Conservation (phyloP, 1,140 invertebrate species). For the Akabosia matsudoensis region DNA sequence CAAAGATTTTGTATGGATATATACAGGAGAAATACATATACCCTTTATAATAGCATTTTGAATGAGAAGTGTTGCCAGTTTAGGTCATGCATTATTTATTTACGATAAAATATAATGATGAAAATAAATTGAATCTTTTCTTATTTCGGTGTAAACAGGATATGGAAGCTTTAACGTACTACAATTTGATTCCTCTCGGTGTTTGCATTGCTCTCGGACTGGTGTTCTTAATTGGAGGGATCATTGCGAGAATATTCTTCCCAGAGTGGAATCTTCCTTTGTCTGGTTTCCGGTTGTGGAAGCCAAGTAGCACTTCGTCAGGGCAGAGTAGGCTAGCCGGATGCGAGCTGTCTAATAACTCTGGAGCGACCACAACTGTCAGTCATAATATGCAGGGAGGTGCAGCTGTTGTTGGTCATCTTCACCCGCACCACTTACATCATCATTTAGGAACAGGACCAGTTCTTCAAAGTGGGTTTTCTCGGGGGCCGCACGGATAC, state of each 20-base stretch:
- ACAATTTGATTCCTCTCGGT: slow-evolving; percentile 39
- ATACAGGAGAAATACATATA: no score
- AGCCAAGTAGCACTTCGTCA: slow-evolving; percentile 10
- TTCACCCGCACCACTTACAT: not conserved
- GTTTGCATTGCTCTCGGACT: slow-evolving; percentile 32
- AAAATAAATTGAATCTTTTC: not conserved
- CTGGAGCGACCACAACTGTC: slow-evolving; percentile 17
- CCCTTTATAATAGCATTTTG: no score
- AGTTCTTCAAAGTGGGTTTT: slow-evolving; percentile 13
- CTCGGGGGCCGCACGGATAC: slow-evolving; percentile 31
- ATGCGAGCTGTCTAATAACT: slow-evolving; percentile 26
- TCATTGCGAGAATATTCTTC: slow-evolving; percentile 27
- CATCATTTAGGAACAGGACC: not conserved
- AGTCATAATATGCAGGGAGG: not conserved
- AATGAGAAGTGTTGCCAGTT: no score
- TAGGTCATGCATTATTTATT: no score
- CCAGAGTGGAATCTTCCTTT: slow-evolving; percentile 28
- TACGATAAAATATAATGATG: not conserved
- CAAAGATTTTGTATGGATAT: no score
- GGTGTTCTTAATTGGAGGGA: slow-evolving; percentile 29
- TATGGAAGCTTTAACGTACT: slow-evolving; percentile 33
- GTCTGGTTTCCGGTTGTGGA: slow-evolving; percentile 23
- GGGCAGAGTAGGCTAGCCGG: slow-evolving; percentile 28
- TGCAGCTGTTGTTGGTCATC: not conserved
- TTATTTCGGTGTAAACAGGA: slow-evolving; percentile 32